Percentiles rank a stretch among this genome's conserved stretches.
Conservation (phyloP, 2,113 vertebrate species). For the Salvelinus fontinalis region DNA sequence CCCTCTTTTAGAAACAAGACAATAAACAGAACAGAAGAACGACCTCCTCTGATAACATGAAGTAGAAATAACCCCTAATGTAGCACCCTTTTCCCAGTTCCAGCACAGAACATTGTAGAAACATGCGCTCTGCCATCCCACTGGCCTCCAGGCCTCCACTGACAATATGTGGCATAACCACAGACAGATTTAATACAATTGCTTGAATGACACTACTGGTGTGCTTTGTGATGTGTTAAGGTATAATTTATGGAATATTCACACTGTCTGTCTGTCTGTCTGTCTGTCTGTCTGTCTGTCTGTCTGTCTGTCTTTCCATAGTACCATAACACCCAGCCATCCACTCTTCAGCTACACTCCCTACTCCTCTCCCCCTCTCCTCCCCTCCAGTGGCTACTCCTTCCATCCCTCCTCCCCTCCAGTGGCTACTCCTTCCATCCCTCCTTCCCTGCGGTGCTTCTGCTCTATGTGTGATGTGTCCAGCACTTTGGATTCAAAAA, state of each 20-base stretch:
- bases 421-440: constrained; percentile 6
- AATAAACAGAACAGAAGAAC: background rate
- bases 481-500: constrained; percentile 90
- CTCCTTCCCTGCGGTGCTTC: constrained; percentile 76
- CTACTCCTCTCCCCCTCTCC: background rate
- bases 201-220: constrained; percentile 44
- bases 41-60: background rate
- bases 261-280: constrained; percentile 21
- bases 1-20: background rate
- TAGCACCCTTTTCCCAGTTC: constrained; percentile 35
- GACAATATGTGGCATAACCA: constrained; percentile 49
- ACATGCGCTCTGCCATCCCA: constrained; percentile 55
- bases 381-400: constrained; percentile 1
- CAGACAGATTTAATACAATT: constrained; percentile 34
- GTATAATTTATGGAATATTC: constrained; percentile 52
- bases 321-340: constrained; percentile 41
- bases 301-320: constrained; percentile 34
- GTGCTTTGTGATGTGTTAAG: constrained; percentile 43
- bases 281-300: no score
- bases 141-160: background rate
- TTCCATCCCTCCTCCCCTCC: background rate
- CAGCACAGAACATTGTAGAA: constrained; percentile 47
- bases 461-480: constrained; percentile 83
- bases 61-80: background rate
- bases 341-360: background rate